Evolutionary conservation across 1,140 invertebrate species (phyloP), one percentile per base, ranked within the genome.

Genomic region (Calosoma granatense): DNA sequence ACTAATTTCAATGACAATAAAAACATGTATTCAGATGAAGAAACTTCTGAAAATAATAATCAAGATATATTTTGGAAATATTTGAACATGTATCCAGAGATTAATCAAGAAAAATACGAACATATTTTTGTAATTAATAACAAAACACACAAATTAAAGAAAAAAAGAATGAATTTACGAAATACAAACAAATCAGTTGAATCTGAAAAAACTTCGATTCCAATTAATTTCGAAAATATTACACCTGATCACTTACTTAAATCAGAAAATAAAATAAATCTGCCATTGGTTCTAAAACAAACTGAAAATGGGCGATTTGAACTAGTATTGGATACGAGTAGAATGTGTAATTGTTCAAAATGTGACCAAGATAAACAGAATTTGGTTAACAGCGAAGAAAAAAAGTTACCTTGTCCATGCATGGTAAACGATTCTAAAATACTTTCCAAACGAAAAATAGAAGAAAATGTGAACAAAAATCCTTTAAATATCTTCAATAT

Each of bases 311-410:
- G 63, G 2, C n/a, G 60, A 0, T 22, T 65, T 30, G 54, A 62
- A 22, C 39, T 67, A n/a, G 53, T 59, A 14, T 61, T 67, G 1
- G 64, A 67, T 36, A 47, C 60, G 14, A 59, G 64, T 6, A 63
- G 62, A 53, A 41, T 65, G 1, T 67, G 65, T 39, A 61, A 63
- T 1, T 67, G 65, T 39, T 58, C 63, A 23, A 63, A 67, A 36
- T 52, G 20, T 36, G n/a, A 36, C n/a, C 6, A 6, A 36, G n/a
- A 36, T 36, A 4, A 17, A 12, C 41, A 47, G 4, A 47, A 47
- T 47, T 11, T 47, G 9, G 41, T 12, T 12, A 47, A 47, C 9
- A 47, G n/a, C 26, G n/a, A 9, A 36, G 26, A 47, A 47, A 11
- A 17, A 12, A 12, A 9, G 9, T 12, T 17, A 47, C 41, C 15